Base-by-base conservation (phyloP, 2,888 invertebrate genomes). In the Siphonodentalium dalli region DNA sequence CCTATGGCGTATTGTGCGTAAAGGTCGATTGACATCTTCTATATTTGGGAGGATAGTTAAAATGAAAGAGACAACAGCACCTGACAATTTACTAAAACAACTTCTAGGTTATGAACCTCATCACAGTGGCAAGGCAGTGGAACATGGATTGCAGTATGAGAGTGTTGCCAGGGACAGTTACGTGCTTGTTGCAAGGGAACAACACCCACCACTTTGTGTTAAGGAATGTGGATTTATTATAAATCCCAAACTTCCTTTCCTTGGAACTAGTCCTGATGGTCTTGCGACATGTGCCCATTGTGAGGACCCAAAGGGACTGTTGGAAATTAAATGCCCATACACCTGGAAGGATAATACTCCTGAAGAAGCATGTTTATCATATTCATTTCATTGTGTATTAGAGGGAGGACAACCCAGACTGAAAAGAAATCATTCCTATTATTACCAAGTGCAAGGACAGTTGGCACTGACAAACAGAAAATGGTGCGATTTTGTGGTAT, bases 401-500 rank as follows among this genome's bases (percentile, higher is more conserved):
- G 37, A 43, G 2, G 18, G 15, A 15, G 48, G 29, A 9, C 38
- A 43, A 8, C 2, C 34, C 6, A 9, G 18, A 11, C 20, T 54
- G n/a, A 58, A 54, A 18, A 39, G 13, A 39, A 50, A 40, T 34
- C 50, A 58, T 23, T 34, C 18, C 24, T 51, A 54, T 31, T 47
- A 43, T 23, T 46, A 27, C 21, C 54, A 58, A 37, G 29, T 54
- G n/a, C 51, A 51, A 33, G 50, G 47, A 4, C 58, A 58, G 33
- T 31, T 54, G 38, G 51, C 38, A 27, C 26, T 54, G 11, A 53
- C 31, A 13, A 28, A 27, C 8, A 26, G 33, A 27, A n/a, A 42
- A 23, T 58, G 51, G 50, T 58, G 58, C 38, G 46, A 54, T 43
- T 53, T 57, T 39, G 27, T 47, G n/a, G 42, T 57, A 5, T 58